These are phyloP conservation scores for Ormyrus pomaceus DNA, from an alignment of 2,888 invertebrate genomes.

Conservation along the genomic window DNA sequence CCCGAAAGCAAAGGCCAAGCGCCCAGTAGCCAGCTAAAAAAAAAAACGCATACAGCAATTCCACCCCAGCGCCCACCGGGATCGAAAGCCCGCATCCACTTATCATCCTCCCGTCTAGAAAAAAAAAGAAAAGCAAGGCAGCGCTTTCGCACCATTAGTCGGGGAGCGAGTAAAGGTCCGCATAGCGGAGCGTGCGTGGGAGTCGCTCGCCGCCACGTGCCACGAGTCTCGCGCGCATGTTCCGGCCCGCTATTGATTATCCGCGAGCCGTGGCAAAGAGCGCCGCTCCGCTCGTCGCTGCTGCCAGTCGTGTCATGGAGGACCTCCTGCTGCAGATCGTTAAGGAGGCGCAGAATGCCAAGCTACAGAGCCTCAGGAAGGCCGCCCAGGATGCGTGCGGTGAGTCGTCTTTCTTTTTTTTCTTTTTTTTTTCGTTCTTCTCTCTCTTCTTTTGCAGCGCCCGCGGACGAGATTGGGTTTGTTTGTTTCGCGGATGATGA, in stretches of 20 bases:
- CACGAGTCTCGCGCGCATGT: slow-evolving; percentile 29
- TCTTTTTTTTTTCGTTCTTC: not conserved
- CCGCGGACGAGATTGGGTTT: too few relatives aligned
- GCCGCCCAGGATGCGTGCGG: slow-evolving; percentile 92
- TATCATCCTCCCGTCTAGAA: too few relatives aligned
- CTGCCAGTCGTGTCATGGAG: slow-evolving; percentile 81
- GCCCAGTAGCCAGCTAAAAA: too few relatives aligned
- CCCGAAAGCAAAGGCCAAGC: too few relatives aligned
- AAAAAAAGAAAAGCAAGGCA: too few relatives aligned
- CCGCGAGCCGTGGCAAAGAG: not conserved
- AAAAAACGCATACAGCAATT: too few relatives aligned
- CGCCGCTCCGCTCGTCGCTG: not conserved
- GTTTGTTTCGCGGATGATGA: too few relatives aligned
- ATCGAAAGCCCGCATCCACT: too few relatives aligned
- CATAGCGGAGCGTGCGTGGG: not conserved
- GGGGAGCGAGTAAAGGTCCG: too few relatives aligned
- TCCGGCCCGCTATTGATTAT: slow-evolving; percentile 40
- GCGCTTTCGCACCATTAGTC: too few relatives aligned
- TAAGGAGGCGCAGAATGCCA: slow-evolving; percentile 89
- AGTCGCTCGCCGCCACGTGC: slow-evolving; percentile 24
- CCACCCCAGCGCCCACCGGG: too few relatives aligned
- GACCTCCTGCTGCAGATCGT: slow-evolving; percentile 89
- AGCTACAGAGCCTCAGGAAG: slow-evolving; percentile 85
- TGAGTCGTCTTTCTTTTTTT: slow-evolving; percentile 74
- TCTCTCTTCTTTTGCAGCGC: too few relatives aligned